Conservation (phyloP, 2,888 invertebrate species). For the Coelinius sp. region DNA sequence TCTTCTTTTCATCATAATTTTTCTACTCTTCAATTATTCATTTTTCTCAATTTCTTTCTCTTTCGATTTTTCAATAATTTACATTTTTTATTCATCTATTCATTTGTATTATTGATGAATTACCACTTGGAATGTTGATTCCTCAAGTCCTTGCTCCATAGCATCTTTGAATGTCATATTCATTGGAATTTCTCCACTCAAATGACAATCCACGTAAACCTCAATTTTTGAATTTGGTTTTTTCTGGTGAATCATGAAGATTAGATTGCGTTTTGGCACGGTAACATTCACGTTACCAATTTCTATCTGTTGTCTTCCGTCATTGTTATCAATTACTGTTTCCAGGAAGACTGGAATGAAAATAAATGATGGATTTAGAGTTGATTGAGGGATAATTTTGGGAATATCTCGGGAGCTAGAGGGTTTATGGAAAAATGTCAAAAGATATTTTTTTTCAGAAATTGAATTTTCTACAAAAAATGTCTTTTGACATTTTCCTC, state of each 20-base stretch:
- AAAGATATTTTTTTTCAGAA: no score
- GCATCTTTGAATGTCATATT: conserved; percentile 66
- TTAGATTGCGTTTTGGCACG: conserved; percentile 74
- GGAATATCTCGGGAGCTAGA: no score
- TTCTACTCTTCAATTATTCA: no score
- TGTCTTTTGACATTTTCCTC: no score
- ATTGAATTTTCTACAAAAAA: no score
- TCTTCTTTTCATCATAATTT: no score
- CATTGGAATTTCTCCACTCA: conserved; percentile 76
- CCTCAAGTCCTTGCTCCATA: conserved; percentile 53
- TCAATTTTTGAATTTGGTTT: conserved; percentile 76
- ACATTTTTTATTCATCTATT: conserved; percentile 7
- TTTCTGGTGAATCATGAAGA: conserved; percentile 73
- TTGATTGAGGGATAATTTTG: background rate
- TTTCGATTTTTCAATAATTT: no score
- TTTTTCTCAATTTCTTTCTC: no score
- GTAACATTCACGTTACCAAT: conserved; percentile 74
- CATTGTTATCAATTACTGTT: conserved; percentile 73
- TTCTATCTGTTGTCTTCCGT: conserved; percentile 76
- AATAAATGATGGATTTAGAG: background rate
- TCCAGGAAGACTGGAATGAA: conserved; percentile 81
- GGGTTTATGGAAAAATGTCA: no score
- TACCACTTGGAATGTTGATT: conserved; percentile 66
- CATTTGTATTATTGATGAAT: conserved; percentile 31
- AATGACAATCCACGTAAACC: conserved; percentile 78